Percentiles rank a stretch among this genome's conserved stretches.
Conservation (phyloP, 2,888 invertebrate species). For the Antheraea yamamai region DNA sequence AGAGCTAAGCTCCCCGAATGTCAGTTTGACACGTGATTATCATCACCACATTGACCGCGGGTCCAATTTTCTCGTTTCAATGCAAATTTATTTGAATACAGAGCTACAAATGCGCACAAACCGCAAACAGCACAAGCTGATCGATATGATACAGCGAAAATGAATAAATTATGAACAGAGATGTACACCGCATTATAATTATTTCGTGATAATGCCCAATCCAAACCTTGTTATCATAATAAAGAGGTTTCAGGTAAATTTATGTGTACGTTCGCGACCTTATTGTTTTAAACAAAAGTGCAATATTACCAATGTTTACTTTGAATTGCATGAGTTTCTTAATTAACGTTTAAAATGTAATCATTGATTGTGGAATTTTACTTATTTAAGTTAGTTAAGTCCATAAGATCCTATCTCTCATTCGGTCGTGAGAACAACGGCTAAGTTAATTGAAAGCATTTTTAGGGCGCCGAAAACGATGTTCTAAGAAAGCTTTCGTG, state of each 20-base stretch:
- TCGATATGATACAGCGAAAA: conserved; percentile 66
- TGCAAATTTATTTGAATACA: conserved; percentile 55
- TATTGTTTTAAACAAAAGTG: conserved; percentile 34
- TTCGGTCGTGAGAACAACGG: background rate
- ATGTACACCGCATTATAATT: conserved; percentile 53
- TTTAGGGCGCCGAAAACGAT: background rate
- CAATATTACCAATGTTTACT: conserved; percentile 28
- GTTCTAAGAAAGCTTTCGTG: background rate
- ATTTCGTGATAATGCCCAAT: conserved; percentile 52
- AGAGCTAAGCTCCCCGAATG: conserved; percentile 29
- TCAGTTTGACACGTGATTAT: conserved; percentile 40
- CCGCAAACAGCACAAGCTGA: conserved; percentile 55
- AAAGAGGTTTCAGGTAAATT: conserved; percentile 36
- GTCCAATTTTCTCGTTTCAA: conserved; percentile 44
- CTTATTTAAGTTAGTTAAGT: no score
- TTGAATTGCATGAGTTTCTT: background rate
- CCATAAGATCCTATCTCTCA: background rate
- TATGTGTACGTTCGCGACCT: conserved; percentile 24
- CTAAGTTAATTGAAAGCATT: conserved; percentile 4
- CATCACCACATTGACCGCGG: conserved; percentile 39
- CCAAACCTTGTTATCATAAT: conserved; percentile 42
- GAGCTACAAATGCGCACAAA: conserved; percentile 44
- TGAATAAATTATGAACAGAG: conserved; percentile 61
- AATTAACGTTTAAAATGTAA: background rate
- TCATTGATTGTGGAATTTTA: background rate